Evolutionary conservation across 1,140 invertebrate species (phyloP).

Genomic region (Calephelis nemesis): DNA sequence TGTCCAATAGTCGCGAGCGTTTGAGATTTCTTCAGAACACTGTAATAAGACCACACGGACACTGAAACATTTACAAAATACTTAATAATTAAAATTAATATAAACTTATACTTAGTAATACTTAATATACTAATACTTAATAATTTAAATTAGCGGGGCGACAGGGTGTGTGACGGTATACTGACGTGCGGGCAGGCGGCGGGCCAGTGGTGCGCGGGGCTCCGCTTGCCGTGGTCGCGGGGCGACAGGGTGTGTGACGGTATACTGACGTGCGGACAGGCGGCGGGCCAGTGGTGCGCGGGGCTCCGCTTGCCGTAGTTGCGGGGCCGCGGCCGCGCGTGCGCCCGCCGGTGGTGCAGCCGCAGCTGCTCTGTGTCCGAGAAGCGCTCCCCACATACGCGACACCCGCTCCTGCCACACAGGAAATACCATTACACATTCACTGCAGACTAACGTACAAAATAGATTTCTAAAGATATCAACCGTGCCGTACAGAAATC

Average conservation of each 20-base stretch:
- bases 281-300: slow-evolving; percentile 40
- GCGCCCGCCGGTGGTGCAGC: slow-evolving; percentile 44
- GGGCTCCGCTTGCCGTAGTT: slow-evolving; percentile 48
- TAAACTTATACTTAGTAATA: too few relatives aligned
- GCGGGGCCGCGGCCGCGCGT: slow-evolving; percentile 44
- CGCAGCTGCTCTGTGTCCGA: slow-evolving; percentile 43
- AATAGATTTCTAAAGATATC: too few relatives aligned
- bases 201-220: slow-evolving; percentile 41
- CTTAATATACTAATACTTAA: too few relatives aligned
- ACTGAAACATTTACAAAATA: not conserved
- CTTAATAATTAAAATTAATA: too few relatives aligned
- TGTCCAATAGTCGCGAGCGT: slow-evolving; percentile 57
- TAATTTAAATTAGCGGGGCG: too few relatives aligned
- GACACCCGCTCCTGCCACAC: slow-evolving; percentile 46
- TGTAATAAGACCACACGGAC: slow-evolving; percentile 24
- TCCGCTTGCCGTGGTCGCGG: slow-evolving; percentile 47
- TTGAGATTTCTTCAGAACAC: slow-evolving; percentile 56
- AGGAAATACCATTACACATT: not conserved
- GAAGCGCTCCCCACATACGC: slow-evolving; percentile 54
- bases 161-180: not conserved
- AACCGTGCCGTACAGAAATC: too few relatives aligned
- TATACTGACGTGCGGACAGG: slow-evolving; percentile 48
- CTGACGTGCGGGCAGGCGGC: slow-evolving; percentile 47
- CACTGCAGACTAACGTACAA: too few relatives aligned
- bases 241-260: slow-evolving; percentile 18